Evolutionary conservation across 2,888 invertebrate species (phyloP), one percentile per base, ranked within the genome.

Genomic region (Cetonia aurata): DNA sequence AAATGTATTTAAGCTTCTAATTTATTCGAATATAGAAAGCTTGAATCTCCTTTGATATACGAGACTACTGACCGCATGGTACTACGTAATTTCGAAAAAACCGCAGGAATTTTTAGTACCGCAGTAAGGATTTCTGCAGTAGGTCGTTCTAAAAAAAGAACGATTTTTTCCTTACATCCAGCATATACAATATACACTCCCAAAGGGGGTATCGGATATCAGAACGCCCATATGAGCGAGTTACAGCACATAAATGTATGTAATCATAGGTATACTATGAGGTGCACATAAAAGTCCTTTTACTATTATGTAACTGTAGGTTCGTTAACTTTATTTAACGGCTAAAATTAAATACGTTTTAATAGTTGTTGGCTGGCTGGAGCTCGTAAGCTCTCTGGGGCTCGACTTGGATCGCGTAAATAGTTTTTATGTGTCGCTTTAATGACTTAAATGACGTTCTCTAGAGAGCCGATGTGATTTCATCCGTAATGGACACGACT

Each of bases 31-130:
- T 10, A 42, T 59, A 4, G n/a, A 41, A 50, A 50, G 37, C 41
- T 65, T 8, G 33, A 50, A 17, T 50, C 15, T 41, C 10, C 62
- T 65, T 65, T 50, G 62, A 41, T 50, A 65, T 50, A 37, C 37
- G 62, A 65, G 13, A 65, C 62, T 48, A 48, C 25, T 25, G 25
- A 62, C 62, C 50, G 33, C 60, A 60, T 33, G 4, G 48, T 42
- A 48, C 48, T 8, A 37, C 37, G 33, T 17, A 33, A 50, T 50
- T 62, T 17, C 10, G 46, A 62, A 62, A 62, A 65, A 46, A 50
- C 62, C 62, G 10, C 48, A 48, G 62, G 62, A 65, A 65, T 65
- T 65, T 62, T 50, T 37, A 65, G 37, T 41, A 17, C 37, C 15
- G 48, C 12, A 17, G 50, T 48, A 50, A 15, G 50, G 62, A 48